phyloP scores from a whole-genome alignment of 2,888 invertebrate genomes.

The Calameuta pallipes region DNA sequence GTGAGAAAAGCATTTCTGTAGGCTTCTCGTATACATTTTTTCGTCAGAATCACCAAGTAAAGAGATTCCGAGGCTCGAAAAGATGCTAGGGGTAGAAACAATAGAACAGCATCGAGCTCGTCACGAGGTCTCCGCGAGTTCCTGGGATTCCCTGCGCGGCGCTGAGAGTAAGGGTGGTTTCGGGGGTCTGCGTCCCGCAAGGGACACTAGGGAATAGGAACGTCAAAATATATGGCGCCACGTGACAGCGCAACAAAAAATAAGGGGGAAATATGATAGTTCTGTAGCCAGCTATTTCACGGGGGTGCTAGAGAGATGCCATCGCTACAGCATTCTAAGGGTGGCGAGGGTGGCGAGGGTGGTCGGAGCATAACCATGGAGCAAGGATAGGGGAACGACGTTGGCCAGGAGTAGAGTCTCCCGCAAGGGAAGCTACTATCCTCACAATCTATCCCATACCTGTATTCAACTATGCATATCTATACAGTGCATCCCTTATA shows the following conservation, averaged over 20 bases:
- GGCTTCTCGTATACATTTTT: not conserved
- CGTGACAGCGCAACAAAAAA: slow-evolving; percentile 51
- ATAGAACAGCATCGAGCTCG: not conserved
- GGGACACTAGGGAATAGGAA: slow-evolving; percentile 44
- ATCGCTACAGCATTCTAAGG: not conserved
- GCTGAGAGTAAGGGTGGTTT: slow-evolving; percentile 25
- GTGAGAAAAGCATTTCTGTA: not conserved
- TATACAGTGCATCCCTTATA: not conserved
- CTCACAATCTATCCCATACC: not conserved
- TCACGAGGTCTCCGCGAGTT: not conserved
- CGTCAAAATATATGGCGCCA: slow-evolving; percentile 53
- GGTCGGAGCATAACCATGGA: not conserved
- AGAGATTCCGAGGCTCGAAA: not conserved
- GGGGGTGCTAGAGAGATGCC: slow-evolving; percentile 14
- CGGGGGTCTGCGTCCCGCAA: slow-evolving; percentile 29
- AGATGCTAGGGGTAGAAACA: not conserved
- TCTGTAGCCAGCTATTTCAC: slow-evolving; percentile 52
- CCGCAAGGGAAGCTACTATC: not conserved
- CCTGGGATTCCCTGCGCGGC: not conserved
- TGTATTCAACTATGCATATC: not conserved
- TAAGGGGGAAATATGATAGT: slow-evolving; percentile 56
- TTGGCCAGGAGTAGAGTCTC: not conserved
- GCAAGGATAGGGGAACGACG: not conserved
- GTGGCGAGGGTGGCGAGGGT: not conserved
- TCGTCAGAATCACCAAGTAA: not conserved